These are phyloP conservation scores for Spodoptera littoralis DNA, from an alignment of 2,888 invertebrate genomes.

Conservation along the genomic window DNA sequence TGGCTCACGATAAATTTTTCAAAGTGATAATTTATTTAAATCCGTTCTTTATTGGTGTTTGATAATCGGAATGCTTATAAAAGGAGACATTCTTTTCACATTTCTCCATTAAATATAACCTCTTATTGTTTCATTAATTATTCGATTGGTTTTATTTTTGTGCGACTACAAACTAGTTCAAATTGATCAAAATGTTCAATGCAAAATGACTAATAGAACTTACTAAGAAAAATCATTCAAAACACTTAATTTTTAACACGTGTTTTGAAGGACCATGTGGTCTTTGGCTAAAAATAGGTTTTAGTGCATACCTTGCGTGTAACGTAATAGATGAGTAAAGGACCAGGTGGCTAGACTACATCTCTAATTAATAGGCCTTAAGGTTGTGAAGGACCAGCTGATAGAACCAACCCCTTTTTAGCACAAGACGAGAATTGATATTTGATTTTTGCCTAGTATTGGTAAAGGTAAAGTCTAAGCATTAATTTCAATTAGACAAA, in stretches of 20 bases:
- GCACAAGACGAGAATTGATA: no score
- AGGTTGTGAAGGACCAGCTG: no score
- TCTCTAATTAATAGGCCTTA: background rate
- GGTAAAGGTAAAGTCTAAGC: no score
- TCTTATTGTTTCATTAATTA: no score
- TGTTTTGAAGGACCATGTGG: slow-evolving; percentile 29
- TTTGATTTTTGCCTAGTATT: no score
- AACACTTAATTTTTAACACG: slow-evolving; percentile 6
- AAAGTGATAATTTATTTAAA: slow-evolving; percentile 40
- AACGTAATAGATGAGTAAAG: slow-evolving; percentile 27
- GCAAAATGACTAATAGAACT: slow-evolving; percentile 10
- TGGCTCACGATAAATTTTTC: slow-evolving; percentile 36
- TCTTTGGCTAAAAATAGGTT: slow-evolving; percentile 11
- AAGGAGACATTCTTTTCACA: no score
- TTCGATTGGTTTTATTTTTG: background rate
- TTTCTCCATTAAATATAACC: no score
- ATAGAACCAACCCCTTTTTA: no score
- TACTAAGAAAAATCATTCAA: slow-evolving; percentile 22
- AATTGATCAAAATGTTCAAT: background rate
- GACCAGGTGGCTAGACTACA: slow-evolving; percentile 11
- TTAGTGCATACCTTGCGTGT: slow-evolving; percentile 5
- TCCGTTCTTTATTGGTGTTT: slow-evolving; percentile 17
- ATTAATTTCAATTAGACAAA: no score
- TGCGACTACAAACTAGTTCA: background rate
- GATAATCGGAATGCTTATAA: background rate